Base-by-base conservation (phyloP, 2,888 invertebrate genomes). In the Noctuana brunneofusca region DNA sequence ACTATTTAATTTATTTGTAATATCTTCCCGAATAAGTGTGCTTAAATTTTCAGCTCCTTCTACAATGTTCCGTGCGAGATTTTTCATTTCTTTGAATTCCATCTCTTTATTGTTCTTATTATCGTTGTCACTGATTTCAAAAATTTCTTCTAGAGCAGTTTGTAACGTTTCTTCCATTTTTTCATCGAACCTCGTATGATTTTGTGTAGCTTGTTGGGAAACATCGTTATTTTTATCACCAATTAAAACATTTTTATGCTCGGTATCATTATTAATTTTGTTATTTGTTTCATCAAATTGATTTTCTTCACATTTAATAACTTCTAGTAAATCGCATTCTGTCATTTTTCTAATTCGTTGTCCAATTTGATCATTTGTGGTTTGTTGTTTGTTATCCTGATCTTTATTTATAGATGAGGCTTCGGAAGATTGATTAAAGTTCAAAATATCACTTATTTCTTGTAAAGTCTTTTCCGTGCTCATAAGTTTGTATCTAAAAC, bases 1-100 rank as follows among this genome's bases (percentile, higher is more conserved):
- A 64, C 84, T 88, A 30, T 92, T 87, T 0, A 92, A 68, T 74
- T 92, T 92, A 68, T 90, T 91, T 1, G 87, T 88, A 55, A 92
- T 91, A 72, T 92, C 92, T 75, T 86, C 88, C 62, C 80, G 78
- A 52, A 92, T 89, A 1, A 91, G 71, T n/a, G 86, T 86, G 60
- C 87, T 83, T 0, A 90, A 69, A 66, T 88, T 88, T 69, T 91
- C 91, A 50, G 90, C 89, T 2, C 87, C 88, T 72, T 88, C 85
- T 1, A 89, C 89, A 49, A 91, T 85, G 70, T 86, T 89, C 20
- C 74, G 76, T 11, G 88, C 86, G 8, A 90, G 73, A 65, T 75
- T 82, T 71, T 81, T 87, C 89, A 89, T 89, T 76, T 90, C 87
- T 65, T 78, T 82, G 24, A 83, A 79, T 74, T 89, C 89, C 67